Conservation (phyloP, 2,113 vertebrate species). For the Leucopsar rothschildi region DNA sequence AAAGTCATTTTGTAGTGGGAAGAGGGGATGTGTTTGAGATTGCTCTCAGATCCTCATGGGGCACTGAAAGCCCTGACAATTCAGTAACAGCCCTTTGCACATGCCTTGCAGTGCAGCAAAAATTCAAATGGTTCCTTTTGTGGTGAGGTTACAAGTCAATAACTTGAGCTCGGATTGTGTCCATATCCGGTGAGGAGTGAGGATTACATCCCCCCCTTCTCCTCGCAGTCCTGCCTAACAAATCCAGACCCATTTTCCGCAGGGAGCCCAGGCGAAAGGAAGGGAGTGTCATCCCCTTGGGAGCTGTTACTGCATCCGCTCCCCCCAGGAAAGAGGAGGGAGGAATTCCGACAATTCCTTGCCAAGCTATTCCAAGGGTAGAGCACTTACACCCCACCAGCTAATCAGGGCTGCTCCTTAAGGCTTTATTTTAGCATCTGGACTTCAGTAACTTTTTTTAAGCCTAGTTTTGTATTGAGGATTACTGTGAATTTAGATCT, state of each 20-base stretch:
- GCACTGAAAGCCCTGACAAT: background rate
- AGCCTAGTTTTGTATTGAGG: constrained; percentile 40
- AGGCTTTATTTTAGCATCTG: constrained; percentile 56
- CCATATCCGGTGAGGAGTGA: background rate
- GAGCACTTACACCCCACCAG: constrained; percentile 2
- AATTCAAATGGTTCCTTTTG: background rate
- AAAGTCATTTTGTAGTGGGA: background rate
- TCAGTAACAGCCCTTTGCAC: background rate
- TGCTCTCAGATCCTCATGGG: background rate
- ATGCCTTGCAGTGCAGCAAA: background rate
- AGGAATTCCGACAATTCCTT: constrained; percentile 23
- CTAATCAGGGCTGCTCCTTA: constrained; percentile 3
- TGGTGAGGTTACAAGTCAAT: background rate
- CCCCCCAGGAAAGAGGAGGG: constrained; percentile 30
- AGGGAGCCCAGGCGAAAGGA: background rate
- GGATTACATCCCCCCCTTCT: background rate
- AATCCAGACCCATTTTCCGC: background rate
- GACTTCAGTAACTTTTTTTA: constrained; percentile 27
- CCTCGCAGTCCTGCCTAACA: background rate
- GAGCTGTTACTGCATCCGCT: background rate
- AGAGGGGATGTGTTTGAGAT: background rate
- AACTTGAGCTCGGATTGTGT: background rate
- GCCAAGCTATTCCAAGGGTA: constrained; percentile 39
- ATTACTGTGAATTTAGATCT: constrained; percentile 36
- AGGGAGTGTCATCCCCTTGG: background rate